Percentiles rank a stretch among this genome's conserved stretches.
Conservation (phyloP, 2,113 vertebrate genomes). For the Zonotrichia leucophrys region DNA sequence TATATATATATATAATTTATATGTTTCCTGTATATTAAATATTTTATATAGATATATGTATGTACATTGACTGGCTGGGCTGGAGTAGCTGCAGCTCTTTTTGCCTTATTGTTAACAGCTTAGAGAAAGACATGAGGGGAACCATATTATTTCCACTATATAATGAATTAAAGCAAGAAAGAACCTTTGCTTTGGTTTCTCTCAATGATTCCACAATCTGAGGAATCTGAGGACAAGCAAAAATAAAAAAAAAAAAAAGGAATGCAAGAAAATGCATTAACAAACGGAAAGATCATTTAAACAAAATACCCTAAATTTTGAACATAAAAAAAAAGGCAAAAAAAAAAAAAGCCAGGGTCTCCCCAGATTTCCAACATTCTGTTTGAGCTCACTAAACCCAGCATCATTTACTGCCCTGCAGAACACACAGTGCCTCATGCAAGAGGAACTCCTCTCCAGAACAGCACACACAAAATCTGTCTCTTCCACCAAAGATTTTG, state of each 20-base stretch:
- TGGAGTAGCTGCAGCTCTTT: background rate
- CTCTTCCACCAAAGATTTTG: background rate
- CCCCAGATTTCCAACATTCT: background rate
- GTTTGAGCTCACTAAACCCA: background rate
- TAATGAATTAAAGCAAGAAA: background rate
- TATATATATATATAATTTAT: background rate
- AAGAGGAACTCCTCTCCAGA: background rate
- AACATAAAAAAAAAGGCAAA: background rate
- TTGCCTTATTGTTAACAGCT: background rate
- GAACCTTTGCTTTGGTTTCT: background rate
- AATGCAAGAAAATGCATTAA: background rate
- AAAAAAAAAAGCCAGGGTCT: background rate
- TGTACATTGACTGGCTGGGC: background rate
- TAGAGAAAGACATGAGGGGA: background rate
- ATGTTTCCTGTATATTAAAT: background rate
- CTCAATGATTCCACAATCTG: background rate
- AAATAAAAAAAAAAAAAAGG: background rate
- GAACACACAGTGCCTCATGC: accelerated
- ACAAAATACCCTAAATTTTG: background rate
- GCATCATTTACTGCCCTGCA: background rate
- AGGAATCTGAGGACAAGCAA: background rate
- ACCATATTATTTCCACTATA: background rate
- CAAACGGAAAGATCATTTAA: background rate
- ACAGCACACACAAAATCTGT: background rate
- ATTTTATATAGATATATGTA: background rate